Evolutionary conservation across 2,113 vertebrate genomes (phyloP).

Genomic region (Ceyx cyanopectus): DNA sequence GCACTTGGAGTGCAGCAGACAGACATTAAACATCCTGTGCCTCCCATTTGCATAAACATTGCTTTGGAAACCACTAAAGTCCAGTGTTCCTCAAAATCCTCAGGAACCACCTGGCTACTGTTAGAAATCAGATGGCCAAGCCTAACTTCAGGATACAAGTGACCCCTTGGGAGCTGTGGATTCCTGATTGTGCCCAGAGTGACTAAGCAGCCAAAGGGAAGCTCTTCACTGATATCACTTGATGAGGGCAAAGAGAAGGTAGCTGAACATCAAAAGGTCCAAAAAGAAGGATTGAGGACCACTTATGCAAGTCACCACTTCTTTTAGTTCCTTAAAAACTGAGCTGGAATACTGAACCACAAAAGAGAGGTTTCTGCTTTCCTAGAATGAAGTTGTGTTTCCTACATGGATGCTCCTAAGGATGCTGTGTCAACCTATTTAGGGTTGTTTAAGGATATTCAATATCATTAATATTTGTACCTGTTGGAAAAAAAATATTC

Average conservation of each 20-base stretch:
- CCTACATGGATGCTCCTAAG: neutral
- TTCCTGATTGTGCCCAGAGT: neutral
- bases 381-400: neutral
- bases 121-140: neutral
- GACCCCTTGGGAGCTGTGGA: neutral
- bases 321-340: neutral
- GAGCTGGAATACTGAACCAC: neutral
- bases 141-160: neutral
- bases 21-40: constrained; percentile 61
- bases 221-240: neutral
- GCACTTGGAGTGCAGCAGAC: constrained; percentile 25
- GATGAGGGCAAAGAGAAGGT: neutral
- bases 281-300: neutral
- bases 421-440: neutral
- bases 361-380: neutral
- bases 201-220: neutral
- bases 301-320: neutral
- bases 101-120: neutral
- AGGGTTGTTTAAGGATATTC: neutral
- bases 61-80: neutral
- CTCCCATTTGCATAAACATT: constrained; percentile 15
- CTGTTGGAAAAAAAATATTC: neutral
- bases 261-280: neutral
- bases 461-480: neutral
- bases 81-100: constrained; percentile 4